Conservation (phyloP, 2,888 invertebrate genomes). For the Lithodes maja region DNA sequence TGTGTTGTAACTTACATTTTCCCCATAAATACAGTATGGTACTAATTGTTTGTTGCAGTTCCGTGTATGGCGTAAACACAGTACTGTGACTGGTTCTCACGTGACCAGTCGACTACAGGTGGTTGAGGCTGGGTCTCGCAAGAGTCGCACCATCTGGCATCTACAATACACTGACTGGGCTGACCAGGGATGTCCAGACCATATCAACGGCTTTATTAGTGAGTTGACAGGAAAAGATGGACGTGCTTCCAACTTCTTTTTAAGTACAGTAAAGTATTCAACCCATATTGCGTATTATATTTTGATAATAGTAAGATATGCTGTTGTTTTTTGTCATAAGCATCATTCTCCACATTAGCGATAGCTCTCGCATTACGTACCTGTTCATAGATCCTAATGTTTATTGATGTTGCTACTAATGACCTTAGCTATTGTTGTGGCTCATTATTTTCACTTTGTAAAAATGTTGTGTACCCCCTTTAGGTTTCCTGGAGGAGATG, state of each 20-base stretch:
- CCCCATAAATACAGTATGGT: neutral
- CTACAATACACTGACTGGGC: conserved; percentile 87
- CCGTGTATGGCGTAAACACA: conserved; percentile 83
- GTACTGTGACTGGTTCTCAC: conserved; percentile 72
- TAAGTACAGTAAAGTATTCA: neutral
- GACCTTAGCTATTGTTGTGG: no score
- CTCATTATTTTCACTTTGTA: no score
- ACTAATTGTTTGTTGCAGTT: conserved; percentile 76
- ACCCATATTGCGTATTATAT: neutral
- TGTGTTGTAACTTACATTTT: no score
- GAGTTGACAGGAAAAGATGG: neutral
- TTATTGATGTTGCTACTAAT: no score
- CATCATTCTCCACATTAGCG: no score
- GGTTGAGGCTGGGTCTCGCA: conserved; percentile 48
- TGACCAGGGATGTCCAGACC: conserved; percentile 81
- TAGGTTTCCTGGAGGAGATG: conserved; percentile 90
- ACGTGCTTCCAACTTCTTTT: no score
- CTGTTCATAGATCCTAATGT: no score
- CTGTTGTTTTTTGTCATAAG: neutral
- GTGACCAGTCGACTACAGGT: conserved; percentile 70
- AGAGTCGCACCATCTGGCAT: conserved; percentile 82
- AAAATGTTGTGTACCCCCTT: conserved; percentile 72
- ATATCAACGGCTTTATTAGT: conserved; percentile 80
- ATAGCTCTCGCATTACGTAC: no score
- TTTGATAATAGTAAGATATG: conserved; percentile 1